These are phyloP conservation scores for Rhodeus uyekii DNA, from an alignment of 2,797 vertebrate species.

Conservation along the genomic window DNA sequence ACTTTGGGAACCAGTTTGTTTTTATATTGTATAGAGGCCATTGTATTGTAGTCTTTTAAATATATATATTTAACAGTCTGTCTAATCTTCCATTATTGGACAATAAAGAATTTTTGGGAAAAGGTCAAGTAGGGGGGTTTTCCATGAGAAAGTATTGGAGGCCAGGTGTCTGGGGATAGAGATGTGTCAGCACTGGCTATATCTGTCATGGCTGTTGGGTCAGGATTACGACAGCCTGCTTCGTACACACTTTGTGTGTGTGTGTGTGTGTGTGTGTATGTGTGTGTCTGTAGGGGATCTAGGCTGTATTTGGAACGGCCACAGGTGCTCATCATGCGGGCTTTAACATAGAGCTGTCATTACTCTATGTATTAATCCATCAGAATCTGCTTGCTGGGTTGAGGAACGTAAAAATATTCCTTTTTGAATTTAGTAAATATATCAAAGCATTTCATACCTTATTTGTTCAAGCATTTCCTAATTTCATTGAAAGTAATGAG, in stretches of 20 bases:
- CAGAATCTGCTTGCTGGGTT: neutral
- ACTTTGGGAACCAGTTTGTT: too few relatives aligned
- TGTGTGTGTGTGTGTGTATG: constrained; percentile 4
- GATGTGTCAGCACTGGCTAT: constrained; percentile 11
- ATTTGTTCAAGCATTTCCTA: too few relatives aligned
- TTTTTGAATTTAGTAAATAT: too few relatives aligned
- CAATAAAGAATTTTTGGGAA: constrained; percentile 1
- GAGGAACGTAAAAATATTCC: neutral
- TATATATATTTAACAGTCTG: too few relatives aligned
- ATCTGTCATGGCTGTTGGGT: neutral
- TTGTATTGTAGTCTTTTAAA: too few relatives aligned
- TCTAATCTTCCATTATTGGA: constrained; percentile 5
- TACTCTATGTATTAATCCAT: constrained; percentile 16
- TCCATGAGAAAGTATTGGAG: neutral
- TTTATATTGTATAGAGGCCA: too few relatives aligned
- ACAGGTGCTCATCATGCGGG: constrained; percentile 14
- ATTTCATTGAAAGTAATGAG: too few relatives aligned
- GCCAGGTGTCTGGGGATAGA: neutral
- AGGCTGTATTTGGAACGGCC: too few relatives aligned
- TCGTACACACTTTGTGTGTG: too few relatives aligned
- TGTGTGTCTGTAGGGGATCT: too few relatives aligned
- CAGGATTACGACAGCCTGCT: neutral
- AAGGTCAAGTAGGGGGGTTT: neutral
- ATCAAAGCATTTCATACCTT: too few relatives aligned
- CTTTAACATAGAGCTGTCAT: constrained; percentile 19